Percentiles rank a stretch among this genome's conserved stretches.
phyloP scores from a whole-genome alignment of 2,888 invertebrate species.

The Drosophila emarginata region DNA sequence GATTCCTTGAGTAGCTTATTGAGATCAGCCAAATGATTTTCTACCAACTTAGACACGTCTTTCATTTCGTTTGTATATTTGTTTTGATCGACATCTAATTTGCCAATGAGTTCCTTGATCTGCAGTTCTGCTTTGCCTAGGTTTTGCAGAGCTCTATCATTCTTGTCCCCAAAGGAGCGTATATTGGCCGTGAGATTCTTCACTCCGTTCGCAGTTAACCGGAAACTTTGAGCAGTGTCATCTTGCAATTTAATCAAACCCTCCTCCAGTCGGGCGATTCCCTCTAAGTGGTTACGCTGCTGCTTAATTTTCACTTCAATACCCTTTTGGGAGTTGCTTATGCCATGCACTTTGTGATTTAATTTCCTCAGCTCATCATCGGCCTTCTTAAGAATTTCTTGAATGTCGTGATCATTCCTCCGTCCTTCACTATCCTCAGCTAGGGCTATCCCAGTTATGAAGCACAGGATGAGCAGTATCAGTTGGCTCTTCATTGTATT shows the following conservation, averaged over 20 bases:
- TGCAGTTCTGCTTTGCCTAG: conserved; percentile 39
- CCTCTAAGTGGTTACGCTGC: conserved; percentile 34
- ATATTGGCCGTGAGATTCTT: conserved; percentile 38
- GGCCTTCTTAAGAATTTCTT: conserved; percentile 30
- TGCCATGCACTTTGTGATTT: conserved; percentile 12
- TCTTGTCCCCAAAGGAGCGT: conserved; percentile 22
- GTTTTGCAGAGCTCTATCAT: conserved; percentile 22
- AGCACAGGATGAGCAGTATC: conserved; percentile 36
- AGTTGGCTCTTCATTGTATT: conserved; percentile 41
- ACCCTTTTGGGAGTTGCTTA: conserved; percentile 46
- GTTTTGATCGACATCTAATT: conserved; percentile 47
- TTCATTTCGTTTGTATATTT: conserved; percentile 37
- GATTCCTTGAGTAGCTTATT: conserved; percentile 45
- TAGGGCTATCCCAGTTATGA: conserved; percentile 15
- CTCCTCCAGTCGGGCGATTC: conserved; percentile 39
- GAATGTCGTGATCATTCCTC: background rate
- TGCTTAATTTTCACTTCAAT: conserved; percentile 54
- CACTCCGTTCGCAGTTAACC: conserved; percentile 21
- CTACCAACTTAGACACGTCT: conserved; percentile 27
- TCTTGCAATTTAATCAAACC: conserved; percentile 31
- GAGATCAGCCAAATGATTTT: conserved; percentile 29
- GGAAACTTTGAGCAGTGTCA: conserved; percentile 14
- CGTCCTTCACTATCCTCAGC: conserved; percentile 5
- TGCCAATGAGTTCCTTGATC: conserved; percentile 32
- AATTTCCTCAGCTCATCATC: conserved; percentile 26